These are phyloP conservation scores for Rhadinocentrus ornatus DNA, from an alignment of 2,797 vertebrate species.

Conservation along the genomic window DNA sequence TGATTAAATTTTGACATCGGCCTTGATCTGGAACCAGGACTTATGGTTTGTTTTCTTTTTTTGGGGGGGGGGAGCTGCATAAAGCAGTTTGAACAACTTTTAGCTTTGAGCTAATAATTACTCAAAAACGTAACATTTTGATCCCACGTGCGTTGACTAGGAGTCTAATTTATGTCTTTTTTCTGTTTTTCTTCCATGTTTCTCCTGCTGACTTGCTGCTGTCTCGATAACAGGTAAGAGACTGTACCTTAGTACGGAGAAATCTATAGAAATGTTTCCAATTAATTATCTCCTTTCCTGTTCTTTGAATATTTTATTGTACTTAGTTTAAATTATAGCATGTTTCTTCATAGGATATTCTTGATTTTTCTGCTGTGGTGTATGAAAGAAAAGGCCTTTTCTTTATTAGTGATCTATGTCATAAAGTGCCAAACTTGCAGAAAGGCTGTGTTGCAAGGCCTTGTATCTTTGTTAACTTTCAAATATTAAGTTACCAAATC, in stretches of 20 bases:
- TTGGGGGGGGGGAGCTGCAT: background rate
- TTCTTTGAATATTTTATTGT: background rate
- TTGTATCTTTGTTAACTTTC: background rate
- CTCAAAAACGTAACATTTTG: background rate
- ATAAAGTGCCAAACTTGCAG: background rate
- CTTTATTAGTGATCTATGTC: background rate
- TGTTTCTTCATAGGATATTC: background rate
- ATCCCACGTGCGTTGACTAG: background rate
- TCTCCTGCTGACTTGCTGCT: constrained; percentile 33
- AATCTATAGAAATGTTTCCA: background rate
- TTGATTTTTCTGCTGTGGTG: background rate
- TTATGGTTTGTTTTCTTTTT: background rate
- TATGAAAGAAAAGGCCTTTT: background rate
- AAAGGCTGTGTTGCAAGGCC: background rate
- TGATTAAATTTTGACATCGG: background rate
- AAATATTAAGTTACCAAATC: no score
- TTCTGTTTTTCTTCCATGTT: constrained; percentile 51
- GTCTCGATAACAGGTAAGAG: constrained; percentile 72
- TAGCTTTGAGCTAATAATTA: background rate
- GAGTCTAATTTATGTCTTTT: constrained; percentile 43
- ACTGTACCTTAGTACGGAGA: background rate
- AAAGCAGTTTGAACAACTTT: background rate
- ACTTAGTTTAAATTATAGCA: background rate
- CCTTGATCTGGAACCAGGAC: background rate
- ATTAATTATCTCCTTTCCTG: background rate